Evolutionary conservation across 2,797 vertebrate species (phyloP), one percentile per base, ranked within the genome.

Genomic region (Enteromius treurensis): DNA sequence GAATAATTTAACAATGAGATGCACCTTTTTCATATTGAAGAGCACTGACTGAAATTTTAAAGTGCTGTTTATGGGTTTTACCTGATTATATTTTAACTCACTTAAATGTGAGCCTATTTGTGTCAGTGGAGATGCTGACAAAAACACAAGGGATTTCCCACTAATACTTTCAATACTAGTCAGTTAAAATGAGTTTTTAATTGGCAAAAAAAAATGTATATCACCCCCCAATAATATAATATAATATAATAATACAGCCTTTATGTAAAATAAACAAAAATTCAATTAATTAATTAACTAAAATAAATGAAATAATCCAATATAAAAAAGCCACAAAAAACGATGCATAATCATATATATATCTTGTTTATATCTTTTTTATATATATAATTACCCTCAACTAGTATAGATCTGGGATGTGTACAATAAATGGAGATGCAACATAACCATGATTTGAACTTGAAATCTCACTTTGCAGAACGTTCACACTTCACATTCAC

Each of bases 1-100:
- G 85, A 67, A 82, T 71, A 73, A 75, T 85, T 84, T 79, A 86
- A 85, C 85, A 88, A 88, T 86, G 67, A 77, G 81, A 86, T 65
- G 62, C 69, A 74, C 64, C 70, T 84, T 81, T 81, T 49, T 67
- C 55, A 86, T 51, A 77, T 34, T 77, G 19, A 70, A 75, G 40
- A 70, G 78, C 55, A 42, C 51, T 62, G 69, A 86, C 70, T 74
- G 26, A 80, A 53, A 74, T 84, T 58, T 68, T 77, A 21, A 76
- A 82, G 80, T 55, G 21, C n/a, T 47, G 69, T 21, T 47, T 81
- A 23, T 26, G 80, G 47, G 42, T 13, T 70, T 45, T 51, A 40
- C 45, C 62, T 53, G 45, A 64, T 67, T 60, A 45, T 17, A 60
- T 10, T 58, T 58, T 47, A 37, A 26, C 17, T 49, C 42, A 19